A percentile compares a stretch with the other conserved stretches of the same genome.
These are phyloP conservation scores for Hirtodrosophila cameraria DNA, from an alignment of 2,888 invertebrate genomes.

Conservation along the genomic window DNA sequence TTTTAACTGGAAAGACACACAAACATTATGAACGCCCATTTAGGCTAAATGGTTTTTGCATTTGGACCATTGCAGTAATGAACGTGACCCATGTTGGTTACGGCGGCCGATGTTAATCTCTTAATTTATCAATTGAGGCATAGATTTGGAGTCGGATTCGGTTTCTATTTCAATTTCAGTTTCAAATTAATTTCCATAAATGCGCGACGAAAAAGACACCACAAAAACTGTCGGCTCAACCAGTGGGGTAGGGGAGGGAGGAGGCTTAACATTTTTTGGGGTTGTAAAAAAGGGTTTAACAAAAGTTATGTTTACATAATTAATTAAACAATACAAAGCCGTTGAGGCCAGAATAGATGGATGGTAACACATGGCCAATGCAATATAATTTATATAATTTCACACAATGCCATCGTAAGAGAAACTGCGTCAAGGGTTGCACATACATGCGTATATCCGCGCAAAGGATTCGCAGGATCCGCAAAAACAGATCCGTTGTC, in stretches of 20 bases:
- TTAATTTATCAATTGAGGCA: slow-evolving; percentile 78
- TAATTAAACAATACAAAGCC: slow-evolving; percentile 79
- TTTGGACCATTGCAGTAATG: slow-evolving; percentile 24
- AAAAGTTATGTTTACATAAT: slow-evolving; percentile 79
- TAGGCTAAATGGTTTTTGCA: slow-evolving; percentile 50
- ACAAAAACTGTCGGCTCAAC: slow-evolving; percentile 34
- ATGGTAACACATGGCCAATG: slow-evolving; percentile 52
- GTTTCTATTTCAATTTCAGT: slow-evolving; percentile 69
- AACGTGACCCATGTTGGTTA: slow-evolving; percentile 55
- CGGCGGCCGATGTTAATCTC: slow-evolving; percentile 74
- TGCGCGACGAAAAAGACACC: slow-evolving; percentile 61
- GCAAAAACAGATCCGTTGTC: slow-evolving; percentile 22
- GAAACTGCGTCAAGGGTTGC: slow-evolving; percentile 45
- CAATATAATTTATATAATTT: slow-evolving; percentile 55
- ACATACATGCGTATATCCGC: not conserved
- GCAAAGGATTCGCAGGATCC: not conserved
- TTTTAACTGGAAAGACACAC: slow-evolving; percentile 48
- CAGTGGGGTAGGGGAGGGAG: not conserved
- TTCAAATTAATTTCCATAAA: slow-evolving; percentile 82
- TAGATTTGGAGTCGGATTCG: slow-evolving; percentile 20
- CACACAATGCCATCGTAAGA: slow-evolving; percentile 29
- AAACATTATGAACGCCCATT: slow-evolving; percentile 70
- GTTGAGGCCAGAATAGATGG: slow-evolving; percentile 28
- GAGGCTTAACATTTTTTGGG: slow-evolving; percentile 9
- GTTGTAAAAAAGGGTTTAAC: slow-evolving; percentile 61